Evolutionary conservation across 2,888 invertebrate genomes (phyloP).

Genomic region (Drosophila pseudotalamancana): DNA sequence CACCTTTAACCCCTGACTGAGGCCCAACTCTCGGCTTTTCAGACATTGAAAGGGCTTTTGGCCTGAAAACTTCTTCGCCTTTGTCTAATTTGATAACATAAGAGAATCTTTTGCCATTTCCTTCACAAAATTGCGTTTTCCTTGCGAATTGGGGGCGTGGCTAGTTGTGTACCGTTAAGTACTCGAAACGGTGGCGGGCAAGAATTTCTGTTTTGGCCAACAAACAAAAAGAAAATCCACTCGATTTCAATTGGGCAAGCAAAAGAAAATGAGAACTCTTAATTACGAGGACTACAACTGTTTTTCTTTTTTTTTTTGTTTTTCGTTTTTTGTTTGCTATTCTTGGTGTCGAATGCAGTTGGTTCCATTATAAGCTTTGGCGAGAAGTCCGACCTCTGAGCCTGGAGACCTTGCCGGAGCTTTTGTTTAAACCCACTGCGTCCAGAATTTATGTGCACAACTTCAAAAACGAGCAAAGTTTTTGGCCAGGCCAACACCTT

Average conservation of each 20-base stretch:
- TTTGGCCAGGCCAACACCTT: constrained; percentile 62
- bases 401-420: constrained; percentile 11
- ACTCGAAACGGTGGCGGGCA: constrained; percentile 39
- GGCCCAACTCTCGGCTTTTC: constrained; percentile 17
- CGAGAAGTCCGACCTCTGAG: neutral
- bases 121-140: constrained; percentile 64
- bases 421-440: constrained; percentile 52
- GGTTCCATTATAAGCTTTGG: constrained; percentile 43
- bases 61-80: constrained; percentile 48
- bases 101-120: constrained; percentile 42
- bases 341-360: constrained; percentile 51
- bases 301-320: constrained; percentile 32
- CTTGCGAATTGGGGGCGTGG: constrained; percentile 22
- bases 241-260: constrained; percentile 56
- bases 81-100: constrained; percentile 74
- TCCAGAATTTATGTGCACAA: constrained; percentile 68
- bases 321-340: neutral
- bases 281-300: constrained; percentile 62
- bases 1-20: constrained; percentile 66
- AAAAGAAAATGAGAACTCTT: constrained; percentile 48
- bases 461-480: constrained; percentile 60
- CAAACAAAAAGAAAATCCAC: constrained; percentile 26
- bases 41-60: constrained; percentile 47
- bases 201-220: constrained; percentile 6
- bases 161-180: constrained; percentile 33